Conservation (phyloP, 2,888 invertebrate genomes). For the Cephus pygmeus region DNA sequence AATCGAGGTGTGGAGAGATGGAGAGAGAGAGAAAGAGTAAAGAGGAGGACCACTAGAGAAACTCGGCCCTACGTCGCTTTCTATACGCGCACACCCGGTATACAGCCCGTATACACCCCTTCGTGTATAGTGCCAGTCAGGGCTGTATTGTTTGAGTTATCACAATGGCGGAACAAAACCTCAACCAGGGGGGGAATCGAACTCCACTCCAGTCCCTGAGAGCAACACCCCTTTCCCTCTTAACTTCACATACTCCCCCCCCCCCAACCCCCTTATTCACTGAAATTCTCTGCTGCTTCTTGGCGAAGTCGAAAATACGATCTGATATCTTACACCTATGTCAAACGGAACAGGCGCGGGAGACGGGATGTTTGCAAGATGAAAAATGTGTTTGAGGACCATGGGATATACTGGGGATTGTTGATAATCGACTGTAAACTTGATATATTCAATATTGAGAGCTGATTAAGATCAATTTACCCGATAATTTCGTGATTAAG, state of each 20-base stretch:
- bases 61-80: not conserved
- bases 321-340: not conserved
- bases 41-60: constrained; percentile 3
- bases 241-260: constrained; percentile 14
- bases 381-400: not conserved
- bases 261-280: constrained; percentile 14
- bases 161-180: constrained; percentile 59
- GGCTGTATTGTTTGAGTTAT: constrained; percentile 56
- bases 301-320: not conserved
- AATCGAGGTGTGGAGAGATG: not conserved
- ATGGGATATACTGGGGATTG: not conserved
- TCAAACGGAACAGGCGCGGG: not conserved
- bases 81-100: not conserved
- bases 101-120: not conserved
- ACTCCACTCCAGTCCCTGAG: constrained; percentile 33
- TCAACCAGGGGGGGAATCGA: constrained; percentile 45
- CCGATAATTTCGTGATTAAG: not conserved
- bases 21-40: not conserved
- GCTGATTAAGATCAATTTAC: not conserved
- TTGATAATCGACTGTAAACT: not conserved
- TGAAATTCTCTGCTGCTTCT: constrained; percentile 12
- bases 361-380: not conserved
- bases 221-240: constrained; percentile 10
- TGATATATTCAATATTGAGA: not conserved
- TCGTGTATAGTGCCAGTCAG: constrained; percentile 10